Conservation (phyloP, 2,113 vertebrate genomes). For the Varanus komodoensis region DNA sequence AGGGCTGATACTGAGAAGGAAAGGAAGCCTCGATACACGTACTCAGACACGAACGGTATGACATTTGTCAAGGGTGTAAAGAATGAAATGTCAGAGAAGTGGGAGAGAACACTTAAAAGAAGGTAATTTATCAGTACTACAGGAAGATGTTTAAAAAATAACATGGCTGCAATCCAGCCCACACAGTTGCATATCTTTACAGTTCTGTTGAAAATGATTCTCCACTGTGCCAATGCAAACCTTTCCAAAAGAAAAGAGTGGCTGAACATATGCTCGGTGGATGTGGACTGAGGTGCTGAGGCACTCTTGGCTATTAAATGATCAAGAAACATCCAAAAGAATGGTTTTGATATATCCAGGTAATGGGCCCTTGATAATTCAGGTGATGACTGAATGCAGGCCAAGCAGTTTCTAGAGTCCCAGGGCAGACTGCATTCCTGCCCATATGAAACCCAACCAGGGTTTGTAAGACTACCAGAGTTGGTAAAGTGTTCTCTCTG, state of each 20-base stretch:
- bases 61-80: slow-evolving; percentile 37
- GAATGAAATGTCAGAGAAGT: slow-evolving; percentile 37
- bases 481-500: too few species aligned
- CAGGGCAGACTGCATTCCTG: too few species aligned
- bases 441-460: too few species aligned
- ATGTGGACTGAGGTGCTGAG: not conserved
- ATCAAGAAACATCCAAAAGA: too few species aligned
- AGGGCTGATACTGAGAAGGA: slow-evolving; percentile 28
- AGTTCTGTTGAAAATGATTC: not conserved
- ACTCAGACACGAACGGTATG: slow-evolving; percentile 20
- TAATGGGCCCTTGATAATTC: too few species aligned
- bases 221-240: not conserved
- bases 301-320: too few species aligned
- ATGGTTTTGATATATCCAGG: too few species aligned
- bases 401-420: too few species aligned
- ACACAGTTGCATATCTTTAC: not conserved
- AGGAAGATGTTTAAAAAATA: slow-evolving; percentile 32
- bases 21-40: slow-evolving; percentile 23
- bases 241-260: not conserved
- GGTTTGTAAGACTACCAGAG: too few species aligned
- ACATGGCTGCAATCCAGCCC: not conserved
- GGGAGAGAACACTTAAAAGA: slow-evolving; percentile 29
- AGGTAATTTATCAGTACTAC: slow-evolving; percentile 43
- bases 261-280: not conserved
- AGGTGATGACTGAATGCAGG: too few species aligned